Percentiles rank a stretch among this genome's conserved stretches.
These are phyloP conservation scores for Galerucella nymphaeae DNA, from an alignment of 2,888 invertebrate genomes.

Conservation along the genomic window DNA sequence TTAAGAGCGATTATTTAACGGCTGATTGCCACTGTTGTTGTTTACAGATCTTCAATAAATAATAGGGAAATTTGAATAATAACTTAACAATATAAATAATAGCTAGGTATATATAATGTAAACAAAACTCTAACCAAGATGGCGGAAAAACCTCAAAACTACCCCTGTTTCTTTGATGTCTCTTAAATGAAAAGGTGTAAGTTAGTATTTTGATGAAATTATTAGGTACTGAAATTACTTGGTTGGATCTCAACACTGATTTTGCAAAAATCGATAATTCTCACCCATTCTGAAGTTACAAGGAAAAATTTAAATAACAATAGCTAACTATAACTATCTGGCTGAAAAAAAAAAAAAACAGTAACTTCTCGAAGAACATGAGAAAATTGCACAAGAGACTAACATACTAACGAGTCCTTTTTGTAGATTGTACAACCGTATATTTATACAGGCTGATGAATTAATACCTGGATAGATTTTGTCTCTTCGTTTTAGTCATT, in stretches of 20 bases:
- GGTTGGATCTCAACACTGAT: not conserved
- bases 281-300: too few relatives aligned
- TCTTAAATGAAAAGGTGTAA: slow-evolving; percentile 1
- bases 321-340: too few relatives aligned
- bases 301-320: too few relatives aligned
- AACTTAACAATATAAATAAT: not conserved
- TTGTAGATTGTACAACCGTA: too few relatives aligned
- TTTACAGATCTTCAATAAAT: slow-evolving; percentile 7
- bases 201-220: not conserved
- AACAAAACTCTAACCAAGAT: slow-evolving; percentile 22
- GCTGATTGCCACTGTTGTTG: not conserved
- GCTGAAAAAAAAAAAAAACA: too few relatives aligned
- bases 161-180: slow-evolving; percentile 18
- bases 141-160: slow-evolving; percentile 32
- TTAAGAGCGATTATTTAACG: slow-evolving; percentile 20
- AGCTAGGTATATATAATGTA: slow-evolving; percentile 10
- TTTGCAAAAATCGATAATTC: too few relatives aligned
- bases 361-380: too few relatives aligned
- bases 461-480: too few relatives aligned
- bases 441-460: too few relatives aligned
- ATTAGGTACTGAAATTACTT: slow-evolving; percentile 1
- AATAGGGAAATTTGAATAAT: not conserved
- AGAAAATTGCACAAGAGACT: too few relatives aligned
- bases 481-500: too few relatives aligned
- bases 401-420: too few relatives aligned